phyloP scores from a whole-genome alignment of 2,888 invertebrate genomes.

The Hoplodrina ambigua region DNA sequence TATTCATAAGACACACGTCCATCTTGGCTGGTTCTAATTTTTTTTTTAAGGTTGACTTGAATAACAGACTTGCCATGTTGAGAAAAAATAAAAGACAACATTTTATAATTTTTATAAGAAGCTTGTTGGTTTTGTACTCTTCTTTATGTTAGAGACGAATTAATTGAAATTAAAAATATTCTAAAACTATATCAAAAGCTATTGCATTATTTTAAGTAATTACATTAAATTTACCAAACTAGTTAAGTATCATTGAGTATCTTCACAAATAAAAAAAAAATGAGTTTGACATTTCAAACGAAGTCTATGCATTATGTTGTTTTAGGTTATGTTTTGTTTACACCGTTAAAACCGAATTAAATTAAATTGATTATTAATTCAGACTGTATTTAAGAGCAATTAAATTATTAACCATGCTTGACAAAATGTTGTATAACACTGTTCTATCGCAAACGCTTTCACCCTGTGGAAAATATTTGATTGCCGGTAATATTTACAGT shows the following conservation, averaged over 20 bases:
- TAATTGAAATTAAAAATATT: neutral
- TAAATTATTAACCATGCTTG: constrained; percentile 74
- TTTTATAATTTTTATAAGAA: neutral
- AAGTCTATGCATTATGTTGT: no score
- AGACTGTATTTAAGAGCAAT: neutral
- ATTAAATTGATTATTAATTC: neutral
- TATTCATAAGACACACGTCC: constrained; percentile 78
- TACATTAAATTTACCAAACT: neutral
- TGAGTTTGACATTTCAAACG: neutral
- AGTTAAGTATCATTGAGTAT: neutral
- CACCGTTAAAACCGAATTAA: neutral
- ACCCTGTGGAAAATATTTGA: constrained; percentile 95
- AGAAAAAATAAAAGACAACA: neutral
- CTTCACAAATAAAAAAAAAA: neutral
- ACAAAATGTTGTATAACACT: constrained; percentile 94
- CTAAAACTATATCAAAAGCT: neutral
- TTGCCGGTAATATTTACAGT: constrained; percentile 96
- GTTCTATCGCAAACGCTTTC: constrained; percentile 95
- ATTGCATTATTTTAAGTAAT: no score
- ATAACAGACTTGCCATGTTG: constrained; percentile 37
- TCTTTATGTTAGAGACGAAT: neutral
- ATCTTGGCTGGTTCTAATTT: constrained; percentile 79
- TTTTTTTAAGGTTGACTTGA: constrained; percentile 65
- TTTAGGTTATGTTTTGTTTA: constrained; percentile 57
- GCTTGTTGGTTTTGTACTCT: neutral